These are phyloP conservation scores for Oenanthe melanoleuca DNA, from an alignment of 2,113 vertebrate species.

Conservation along the genomic window DNA sequence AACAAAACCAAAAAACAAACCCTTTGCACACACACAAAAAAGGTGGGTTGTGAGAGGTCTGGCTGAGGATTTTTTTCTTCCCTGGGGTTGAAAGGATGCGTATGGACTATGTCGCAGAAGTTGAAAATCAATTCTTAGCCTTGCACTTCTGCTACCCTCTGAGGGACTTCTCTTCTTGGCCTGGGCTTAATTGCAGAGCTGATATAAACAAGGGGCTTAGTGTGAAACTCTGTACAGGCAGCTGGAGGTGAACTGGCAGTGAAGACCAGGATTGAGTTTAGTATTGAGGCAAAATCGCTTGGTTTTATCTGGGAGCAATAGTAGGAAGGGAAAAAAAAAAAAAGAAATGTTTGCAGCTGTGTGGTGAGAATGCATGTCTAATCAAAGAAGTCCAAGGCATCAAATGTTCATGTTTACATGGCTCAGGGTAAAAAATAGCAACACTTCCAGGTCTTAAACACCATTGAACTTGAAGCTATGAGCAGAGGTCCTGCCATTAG, in stretches of 20 bases:
- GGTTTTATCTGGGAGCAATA: constrained; percentile 79
- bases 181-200: constrained; percentile 85
- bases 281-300: constrained; percentile 65
- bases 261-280: constrained; percentile 82
- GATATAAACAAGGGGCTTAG: constrained; percentile 93
- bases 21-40: background rate
- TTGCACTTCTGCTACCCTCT: constrained; percentile 90
- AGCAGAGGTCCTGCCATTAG: constrained; percentile 18
- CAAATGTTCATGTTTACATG: constrained; percentile 11
- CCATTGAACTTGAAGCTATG: background rate
- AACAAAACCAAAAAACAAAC: background rate
- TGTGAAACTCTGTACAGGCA: constrained; percentile 86
- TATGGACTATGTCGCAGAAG: background rate
- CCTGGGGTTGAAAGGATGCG: background rate
- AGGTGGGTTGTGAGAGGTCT: background rate
- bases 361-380: constrained; percentile 68
- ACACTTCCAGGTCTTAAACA: constrained; percentile 25
- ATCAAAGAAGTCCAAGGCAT: constrained; percentile 50
- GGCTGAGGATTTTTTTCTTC: background rate
- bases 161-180: constrained; percentile 87
- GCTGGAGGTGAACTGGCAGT: constrained; percentile 83
- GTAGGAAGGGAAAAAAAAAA: constrained; percentile 60
- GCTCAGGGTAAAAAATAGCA: constrained; percentile 46
- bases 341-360: constrained; percentile 54
- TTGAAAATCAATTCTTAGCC: constrained; percentile 83